Base-by-base conservation (phyloP, 2,888 invertebrate genomes). In the Neria commutata region DNA sequence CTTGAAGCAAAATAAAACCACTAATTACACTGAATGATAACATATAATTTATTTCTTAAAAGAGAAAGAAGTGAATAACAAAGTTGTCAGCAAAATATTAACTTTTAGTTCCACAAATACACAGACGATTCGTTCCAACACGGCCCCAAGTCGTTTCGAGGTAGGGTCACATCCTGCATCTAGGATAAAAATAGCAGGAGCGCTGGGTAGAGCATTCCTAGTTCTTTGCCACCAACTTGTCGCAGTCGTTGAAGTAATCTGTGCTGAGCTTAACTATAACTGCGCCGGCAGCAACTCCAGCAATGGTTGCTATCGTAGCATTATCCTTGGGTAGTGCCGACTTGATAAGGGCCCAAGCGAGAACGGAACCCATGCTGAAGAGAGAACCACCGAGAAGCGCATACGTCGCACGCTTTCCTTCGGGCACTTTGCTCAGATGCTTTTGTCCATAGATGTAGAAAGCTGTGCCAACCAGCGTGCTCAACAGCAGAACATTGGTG, bases 341-440 rank as follows among this genome's bases (percentile, higher is more conserved):
- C 75, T 94, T 88, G 40, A 92, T 82, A 34, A 95, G 89, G 8
- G 95, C 95, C 92, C 95, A 95, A 63, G 91, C 83, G 58, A 96
- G 85, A 48, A 95, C 91, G 0, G 95, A 94, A 14, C 96, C 95
- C 75, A 96, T 88, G 65, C 93, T 93, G 85, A 95, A 91, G 21
- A 95, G 85, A 10, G 91, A 85, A 46, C 93, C 89, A 53, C 92
- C 91, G 60, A 90, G 73, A 63, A 87, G 24, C 11, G 82, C 91
- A 84, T 89, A 93, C 26, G 86, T 83, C 66, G 88, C 85, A 58
- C 87, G 86, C 64, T 86, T 85, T 58, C 85, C 84, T 25, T 85
- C 86, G 10, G 87, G 79, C 8, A 90, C 86, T n/a, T 83, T 83
- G 58, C 86, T 85, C 79, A 95, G 84, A 77, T 94, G 93, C 45